Evolutionary conservation across 2,113 vertebrate genomes (phyloP).

Genomic region (Pseudorasbora parva): DNA sequence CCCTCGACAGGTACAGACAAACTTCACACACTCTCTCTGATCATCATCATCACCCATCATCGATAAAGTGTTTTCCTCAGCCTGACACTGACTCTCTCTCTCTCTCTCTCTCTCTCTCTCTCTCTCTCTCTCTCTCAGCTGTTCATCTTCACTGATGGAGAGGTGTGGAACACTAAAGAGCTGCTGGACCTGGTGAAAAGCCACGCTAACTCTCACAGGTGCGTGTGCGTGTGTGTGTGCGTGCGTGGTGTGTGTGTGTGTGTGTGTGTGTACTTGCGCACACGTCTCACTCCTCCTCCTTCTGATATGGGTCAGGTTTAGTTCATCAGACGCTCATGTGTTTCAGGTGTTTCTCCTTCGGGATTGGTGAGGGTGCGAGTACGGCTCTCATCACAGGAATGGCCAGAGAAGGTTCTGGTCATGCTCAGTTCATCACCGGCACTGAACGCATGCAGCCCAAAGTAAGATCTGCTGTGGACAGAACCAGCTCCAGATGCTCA

Average conservation of each 20-base stretch:
- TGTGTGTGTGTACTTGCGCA: too few relatives aligned
- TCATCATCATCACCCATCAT: too few relatives aligned
- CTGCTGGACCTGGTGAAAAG: background rate
- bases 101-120: too few relatives aligned
- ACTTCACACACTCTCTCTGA: too few relatives aligned
- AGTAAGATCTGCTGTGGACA: conserved; percentile 52
- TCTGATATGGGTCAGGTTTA: background rate
- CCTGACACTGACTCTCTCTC: too few relatives aligned
- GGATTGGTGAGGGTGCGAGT: conserved; percentile 83
- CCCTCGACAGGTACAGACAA: too few relatives aligned
- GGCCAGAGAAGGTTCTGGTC: conserved; percentile 75
- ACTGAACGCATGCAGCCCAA: conserved; percentile 18
- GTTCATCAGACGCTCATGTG: background rate
- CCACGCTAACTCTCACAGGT: background rate
- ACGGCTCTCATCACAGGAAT: conserved; percentile 81
- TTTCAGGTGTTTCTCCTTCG: too few relatives aligned
- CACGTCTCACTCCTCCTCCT: background rate
- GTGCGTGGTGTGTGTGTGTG: too few relatives aligned
- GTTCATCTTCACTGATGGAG: background rate
- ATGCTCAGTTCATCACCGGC: conserved; percentile 79
- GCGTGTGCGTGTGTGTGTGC: too few relatives aligned
- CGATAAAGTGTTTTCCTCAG: too few relatives aligned
- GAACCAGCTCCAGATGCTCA: conserved; percentile 63
- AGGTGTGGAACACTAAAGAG: background rate
- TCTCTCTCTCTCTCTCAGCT: background rate